Conservation (phyloP, 2,113 vertebrate genomes). For the Thymallus thymallus region DNA sequence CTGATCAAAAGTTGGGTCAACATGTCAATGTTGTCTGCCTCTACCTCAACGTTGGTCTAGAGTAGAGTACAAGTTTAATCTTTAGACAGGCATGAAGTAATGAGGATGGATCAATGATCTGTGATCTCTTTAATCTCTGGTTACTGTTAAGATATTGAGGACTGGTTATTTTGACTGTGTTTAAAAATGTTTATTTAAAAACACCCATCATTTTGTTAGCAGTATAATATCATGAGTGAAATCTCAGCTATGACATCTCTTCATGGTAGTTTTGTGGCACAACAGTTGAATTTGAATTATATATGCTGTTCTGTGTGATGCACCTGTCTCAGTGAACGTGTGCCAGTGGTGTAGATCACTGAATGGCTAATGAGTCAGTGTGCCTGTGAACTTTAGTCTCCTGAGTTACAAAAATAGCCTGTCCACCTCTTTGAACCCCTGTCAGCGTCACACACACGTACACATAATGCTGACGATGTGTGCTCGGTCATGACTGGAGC, state of each 20-base stretch:
- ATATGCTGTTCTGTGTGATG: neutral
- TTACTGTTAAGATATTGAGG: no score
- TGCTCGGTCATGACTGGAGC: neutral
- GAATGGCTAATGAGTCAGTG: slow-evolving; percentile 29
- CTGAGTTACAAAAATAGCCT: slow-evolving; percentile 45
- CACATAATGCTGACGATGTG: neutral
- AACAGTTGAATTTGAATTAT: no score
- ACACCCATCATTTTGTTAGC: neutral
- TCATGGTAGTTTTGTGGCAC: neutral
- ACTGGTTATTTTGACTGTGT: neutral
- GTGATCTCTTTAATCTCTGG: no score
- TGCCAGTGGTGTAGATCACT: neutral
- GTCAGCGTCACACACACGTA: neutral
- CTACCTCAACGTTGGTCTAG: neutral
- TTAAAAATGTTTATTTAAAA: neutral
- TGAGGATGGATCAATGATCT: no score
- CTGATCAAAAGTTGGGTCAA: neutral
- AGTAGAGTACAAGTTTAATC: neutral
- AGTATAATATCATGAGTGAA: neutral
- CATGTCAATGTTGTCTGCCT: neutral
- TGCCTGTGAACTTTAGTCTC: slow-evolving; percentile 8
- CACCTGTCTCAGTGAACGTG: neutral
- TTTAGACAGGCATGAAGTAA: no score
- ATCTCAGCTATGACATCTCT: neutral
- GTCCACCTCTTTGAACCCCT: neutral